Conservation (phyloP, 1,140 invertebrate species). For the Luehdorfia chinensis region DNA sequence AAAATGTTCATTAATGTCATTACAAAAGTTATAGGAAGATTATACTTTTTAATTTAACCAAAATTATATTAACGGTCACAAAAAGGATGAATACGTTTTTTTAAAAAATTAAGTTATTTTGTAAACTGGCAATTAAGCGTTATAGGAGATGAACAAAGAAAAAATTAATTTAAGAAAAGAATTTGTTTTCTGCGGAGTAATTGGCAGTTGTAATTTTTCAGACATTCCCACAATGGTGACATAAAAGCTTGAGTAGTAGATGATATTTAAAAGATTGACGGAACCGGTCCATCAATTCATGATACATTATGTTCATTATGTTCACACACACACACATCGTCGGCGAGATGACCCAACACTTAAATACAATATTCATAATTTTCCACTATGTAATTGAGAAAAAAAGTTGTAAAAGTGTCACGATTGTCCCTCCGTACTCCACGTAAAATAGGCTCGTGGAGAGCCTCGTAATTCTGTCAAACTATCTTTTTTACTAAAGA, state of each 20-base stretch:
- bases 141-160: background rate
- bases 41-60: slow-evolving; percentile 5
- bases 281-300: slow-evolving; percentile 8
- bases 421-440: background rate
- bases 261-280: slow-evolving; percentile 2
- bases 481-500: too few relatives aligned
- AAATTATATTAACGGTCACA: background rate
- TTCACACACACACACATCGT: too few relatives aligned
- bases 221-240: too few relatives aligned
- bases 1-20: slow-evolving; percentile 1
- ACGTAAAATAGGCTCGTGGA: background rate
- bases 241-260: slow-evolving; percentile 5
- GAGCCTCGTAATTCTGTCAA: slow-evolving; percentile 1
- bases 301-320: slow-evolving; percentile 11
- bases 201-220: slow-evolving; percentile 4
- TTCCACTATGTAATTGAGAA: slow-evolving; percentile 4
- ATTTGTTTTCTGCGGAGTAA: background rate
- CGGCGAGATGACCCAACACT: slow-evolving; percentile 1
- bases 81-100: background rate
- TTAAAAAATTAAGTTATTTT: slow-evolving; percentile 2
- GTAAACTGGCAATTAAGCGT: slow-evolving; percentile 6
- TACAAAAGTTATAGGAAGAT: background rate
- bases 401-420: slow-evolving; percentile 3
- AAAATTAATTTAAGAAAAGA: background rate
- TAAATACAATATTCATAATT: slow-evolving; percentile 12